Base-by-base conservation (phyloP, 2,888 invertebrate species). In the Hydrotaea cyrtoneurina region DNA sequence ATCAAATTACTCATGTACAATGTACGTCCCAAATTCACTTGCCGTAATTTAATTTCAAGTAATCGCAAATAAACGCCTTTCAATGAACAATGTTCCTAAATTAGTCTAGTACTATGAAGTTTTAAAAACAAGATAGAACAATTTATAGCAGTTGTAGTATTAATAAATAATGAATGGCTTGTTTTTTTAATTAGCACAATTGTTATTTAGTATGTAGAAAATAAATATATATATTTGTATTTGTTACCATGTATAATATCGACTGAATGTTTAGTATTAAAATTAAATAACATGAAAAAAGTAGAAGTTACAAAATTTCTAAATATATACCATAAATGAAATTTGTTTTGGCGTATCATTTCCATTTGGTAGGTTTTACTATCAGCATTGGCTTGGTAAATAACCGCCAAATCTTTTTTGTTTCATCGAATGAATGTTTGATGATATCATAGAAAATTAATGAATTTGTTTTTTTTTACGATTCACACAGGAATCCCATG, bases 241-340 rank as follows among this genome's bases (percentile, higher is more conserved):
- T 31, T 4, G 7, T 4, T 15, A n/a, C 26, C 7, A 23, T 15
- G 2, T 19, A 8, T 15, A 31, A 31, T 69, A 21, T 69, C 2
- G 69, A 69, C 69, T 69, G 69, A 69, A 39, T 66, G 66, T 43
- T 43, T 19, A 66, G 66, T 43, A 66, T 39, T 39, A 43, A 1
- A 43, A 69, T 15, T 46, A 43, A 46, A 69, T 46, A 15, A 23
- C n/a, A n/a, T n/a, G 43, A 66, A 66, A 66, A 43, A 11, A 43
- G 43, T 7, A 39, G 13, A 39, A 66, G 11, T 43, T 43, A 66
- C 8, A 17, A 43, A 19, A 66, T 39, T 66, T 66, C 21, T 21
- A 19, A 11, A 43, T 64, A 5, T 21, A 66, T 26, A n/a, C n/a
- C n/a, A n/a, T 13, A 66, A 66, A 66, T 66, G 39, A n/a, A n/a